A percentile compares a stretch with the other conserved stretches of the same genome.
Conservation (phyloP, 2,888 invertebrate species). For the Mesorhabditis spiculigera region DNA sequence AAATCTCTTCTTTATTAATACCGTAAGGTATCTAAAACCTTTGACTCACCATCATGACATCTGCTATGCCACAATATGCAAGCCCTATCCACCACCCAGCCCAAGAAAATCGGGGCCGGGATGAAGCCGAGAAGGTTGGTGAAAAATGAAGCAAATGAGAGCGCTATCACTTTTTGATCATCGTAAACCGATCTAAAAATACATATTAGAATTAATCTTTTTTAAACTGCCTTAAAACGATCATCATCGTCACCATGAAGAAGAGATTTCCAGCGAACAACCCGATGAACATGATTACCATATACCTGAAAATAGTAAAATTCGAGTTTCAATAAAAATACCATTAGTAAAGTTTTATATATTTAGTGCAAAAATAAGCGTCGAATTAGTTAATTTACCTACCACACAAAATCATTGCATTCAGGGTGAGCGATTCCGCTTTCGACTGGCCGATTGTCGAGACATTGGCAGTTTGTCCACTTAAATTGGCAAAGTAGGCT, state of each 20-base stretch:
- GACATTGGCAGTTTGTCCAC: constrained; percentile 40
- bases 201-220: not conserved
- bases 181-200: constrained; percentile 41
- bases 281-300: constrained; percentile 45
- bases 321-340: not conserved
- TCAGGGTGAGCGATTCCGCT: constrained; percentile 30
- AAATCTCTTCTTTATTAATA: too few relatives aligned
- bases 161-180: constrained; percentile 44
- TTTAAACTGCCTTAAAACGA: constrained; percentile 33
- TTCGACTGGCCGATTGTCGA: constrained; percentile 18
- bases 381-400: not conserved
- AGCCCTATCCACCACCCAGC: constrained; percentile 38
- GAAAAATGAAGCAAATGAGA: constrained; percentile 43
- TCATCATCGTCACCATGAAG: constrained; percentile 53
- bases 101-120: constrained; percentile 48
- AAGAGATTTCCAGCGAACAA: constrained; percentile 49
- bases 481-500: constrained; percentile 9
- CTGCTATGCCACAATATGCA: constrained; percentile 41
- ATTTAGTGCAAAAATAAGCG: not conserved
- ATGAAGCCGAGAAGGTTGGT: constrained; percentile 50
- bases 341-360: not conserved
- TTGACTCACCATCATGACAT: constrained; percentile 41
- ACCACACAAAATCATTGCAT: constrained; percentile 22
- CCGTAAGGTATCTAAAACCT: too few relatives aligned
- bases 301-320: constrained; percentile 21